Evolutionary conservation across 2,888 invertebrate genomes (phyloP).

Genomic region (Synanthedon myopaeformis): DNA sequence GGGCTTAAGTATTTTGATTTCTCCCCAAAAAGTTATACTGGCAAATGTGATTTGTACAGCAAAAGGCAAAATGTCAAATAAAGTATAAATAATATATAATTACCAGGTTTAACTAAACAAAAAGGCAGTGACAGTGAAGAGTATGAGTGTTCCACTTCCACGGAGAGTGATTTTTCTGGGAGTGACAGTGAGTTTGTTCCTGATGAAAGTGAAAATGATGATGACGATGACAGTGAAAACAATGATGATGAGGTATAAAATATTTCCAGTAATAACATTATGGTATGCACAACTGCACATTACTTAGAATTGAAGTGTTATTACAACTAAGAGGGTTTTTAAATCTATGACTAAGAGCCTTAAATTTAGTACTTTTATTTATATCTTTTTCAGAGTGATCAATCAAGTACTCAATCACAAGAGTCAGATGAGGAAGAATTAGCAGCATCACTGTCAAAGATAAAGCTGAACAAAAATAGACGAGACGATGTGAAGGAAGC

Average conservation of each 20-base stretch:
- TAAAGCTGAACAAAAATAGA: constrained; percentile 24
- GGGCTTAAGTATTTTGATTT: too few relatives aligned
- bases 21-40: too few relatives aligned
- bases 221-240: constrained; percentile 9
- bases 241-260: neutral
- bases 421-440: constrained; percentile 13
- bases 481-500: constrained; percentile 27
- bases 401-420: neutral
- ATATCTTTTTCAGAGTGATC: neutral
- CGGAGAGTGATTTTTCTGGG: constrained; percentile 44
- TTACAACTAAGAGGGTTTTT: too few relatives aligned
- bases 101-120: constrained; percentile 49
- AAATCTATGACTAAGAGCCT: too few relatives aligned
- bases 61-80: too few relatives aligned
- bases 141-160: constrained; percentile 11
- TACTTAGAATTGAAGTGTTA: too few relatives aligned
- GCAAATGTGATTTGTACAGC: too few relatives aligned
- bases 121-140: constrained; percentile 56
- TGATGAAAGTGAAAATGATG: constrained; percentile 46
- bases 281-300: too few relatives aligned
- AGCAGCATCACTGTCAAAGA: constrained; percentile 32
- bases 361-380: too few relatives aligned
- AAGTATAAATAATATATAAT: too few relatives aligned
- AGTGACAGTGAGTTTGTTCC: constrained; percentile 64
- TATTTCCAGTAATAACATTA: too few relatives aligned